Evolutionary conservation across 2,797 vertebrate genomes (phyloP), one percentile per base, ranked within the genome.

Genomic region (Bradypus variegatus): DNA sequence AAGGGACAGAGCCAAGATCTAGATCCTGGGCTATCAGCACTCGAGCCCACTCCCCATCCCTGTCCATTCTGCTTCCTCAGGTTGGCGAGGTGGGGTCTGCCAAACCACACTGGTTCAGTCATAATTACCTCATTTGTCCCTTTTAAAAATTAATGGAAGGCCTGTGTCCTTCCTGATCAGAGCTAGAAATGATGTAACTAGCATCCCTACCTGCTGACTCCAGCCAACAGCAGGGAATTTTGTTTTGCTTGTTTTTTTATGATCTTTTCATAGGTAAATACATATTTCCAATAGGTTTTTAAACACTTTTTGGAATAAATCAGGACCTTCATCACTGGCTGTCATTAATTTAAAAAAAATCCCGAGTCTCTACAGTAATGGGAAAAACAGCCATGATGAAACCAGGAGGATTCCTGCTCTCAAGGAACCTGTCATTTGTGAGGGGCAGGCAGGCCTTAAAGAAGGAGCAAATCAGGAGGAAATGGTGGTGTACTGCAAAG

Each of bases 181-280:
- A 7, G 33, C 58, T 29, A 0, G 21, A 4, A 23, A 8, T 4
- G 67, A 9, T 1, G 4, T 2, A 1, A 4, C 41, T 13, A 2
- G 33, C 18, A 18, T 50, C 48, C 72, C 38, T 41, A 0, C 14
- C 10, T 41, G 33, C 45, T 0, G 60, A 29, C 11, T 62, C 58
- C 18, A 53, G 45, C 87, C 48, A 38, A 36, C 8, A 15, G 48
- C 8, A 15, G 58, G 6, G 8, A n/a, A 8, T 38, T 88, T 62
- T 53, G 5, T 58, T 91, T 53, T 62, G 5, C 21, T 64, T 12
- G 4, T 82, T 75, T 76, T 77, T 81, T 15, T 5, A 18, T 60
- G 85, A 58, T 80, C 33, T 93, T 87, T 81, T 81, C 33, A 25
- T 62, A 65, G 55, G 27, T n/a, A 50, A 87, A 12, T 41, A 6